Conservation (phyloP, 2,113 vertebrate genomes). For the Chauna torquata region DNA sequence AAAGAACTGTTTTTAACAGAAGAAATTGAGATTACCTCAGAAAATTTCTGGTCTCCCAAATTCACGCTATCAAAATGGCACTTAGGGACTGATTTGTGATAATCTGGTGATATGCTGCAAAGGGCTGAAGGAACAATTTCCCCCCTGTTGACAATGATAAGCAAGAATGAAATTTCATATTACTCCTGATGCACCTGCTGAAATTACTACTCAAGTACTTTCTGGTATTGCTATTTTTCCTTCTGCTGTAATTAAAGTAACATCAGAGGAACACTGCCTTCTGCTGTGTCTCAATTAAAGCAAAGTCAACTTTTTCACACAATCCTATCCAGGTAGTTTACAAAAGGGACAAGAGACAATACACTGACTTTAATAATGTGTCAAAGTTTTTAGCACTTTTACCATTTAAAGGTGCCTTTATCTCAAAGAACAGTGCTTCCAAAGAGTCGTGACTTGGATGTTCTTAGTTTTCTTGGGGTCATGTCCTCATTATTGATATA, state of each 20-base stretch:
- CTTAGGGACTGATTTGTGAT: conserved; percentile 6
- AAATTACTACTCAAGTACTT: conserved; percentile 38
- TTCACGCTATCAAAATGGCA: background rate
- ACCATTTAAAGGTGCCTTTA: background rate
- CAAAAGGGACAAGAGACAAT: background rate
- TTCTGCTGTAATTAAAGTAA: conserved; percentile 49
- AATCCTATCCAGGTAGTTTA: background rate
- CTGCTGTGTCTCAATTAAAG: conserved; percentile 13
- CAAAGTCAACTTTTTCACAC: background rate
- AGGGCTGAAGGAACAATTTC: conserved; percentile 18
- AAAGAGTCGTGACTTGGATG: background rate
- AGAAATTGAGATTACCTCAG: background rate
- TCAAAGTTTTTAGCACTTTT: background rate
- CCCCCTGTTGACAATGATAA: conserved; percentile 15
- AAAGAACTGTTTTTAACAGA: background rate
- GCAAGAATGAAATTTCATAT: conserved; percentile 42
- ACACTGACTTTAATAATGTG: background rate
- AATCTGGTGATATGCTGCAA: conserved; percentile 20
- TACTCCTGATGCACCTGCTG: background rate
- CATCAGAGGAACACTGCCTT: conserved; percentile 24
- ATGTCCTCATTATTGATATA: background rate
- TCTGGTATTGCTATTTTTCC: background rate
- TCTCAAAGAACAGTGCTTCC: background rate
- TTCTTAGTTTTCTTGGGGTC: background rate
- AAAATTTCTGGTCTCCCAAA: background rate